A percentile compares a stretch with the other conserved stretches of the same genome.
These are phyloP conservation scores for Pediacus dermestoides DNA, from an alignment of 2,888 invertebrate species.

Conservation along the genomic window DNA sequence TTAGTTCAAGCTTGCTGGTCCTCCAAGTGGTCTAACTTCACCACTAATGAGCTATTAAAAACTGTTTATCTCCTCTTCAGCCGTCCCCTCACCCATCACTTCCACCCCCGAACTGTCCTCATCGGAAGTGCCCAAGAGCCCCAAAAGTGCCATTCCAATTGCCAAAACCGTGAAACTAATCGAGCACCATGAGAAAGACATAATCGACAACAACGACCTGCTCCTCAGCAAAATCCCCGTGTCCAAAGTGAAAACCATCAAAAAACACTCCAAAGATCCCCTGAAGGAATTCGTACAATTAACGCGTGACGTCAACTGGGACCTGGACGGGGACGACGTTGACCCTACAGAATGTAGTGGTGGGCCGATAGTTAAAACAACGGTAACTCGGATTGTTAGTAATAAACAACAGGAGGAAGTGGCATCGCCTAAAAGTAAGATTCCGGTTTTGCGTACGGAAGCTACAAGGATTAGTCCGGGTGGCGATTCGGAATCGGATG, in stretches of 20 bases:
- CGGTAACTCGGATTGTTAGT: slow-evolving; percentile 41
- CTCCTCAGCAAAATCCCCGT: slow-evolving; percentile 47
- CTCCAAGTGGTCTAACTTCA: too few relatives aligned
- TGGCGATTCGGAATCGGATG: slow-evolving; percentile 50
- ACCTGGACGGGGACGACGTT: slow-evolving; percentile 37
- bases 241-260: slow-evolving; percentile 51
- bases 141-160: slow-evolving; percentile 6
- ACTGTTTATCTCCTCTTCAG: too few relatives aligned
- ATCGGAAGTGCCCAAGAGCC: too few relatives aligned
- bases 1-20: too few relatives aligned
- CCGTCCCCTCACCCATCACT: too few relatives aligned
- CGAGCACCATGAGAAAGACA: slow-evolving; percentile 27
- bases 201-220: slow-evolving; percentile 37
- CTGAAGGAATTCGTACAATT: slow-evolving; percentile 48
- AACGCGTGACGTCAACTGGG: slow-evolving; percentile 49
- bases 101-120: too few relatives aligned
- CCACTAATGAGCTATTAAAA: too few relatives aligned
- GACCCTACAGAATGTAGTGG: slow-evolving; percentile 24
- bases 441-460: slow-evolving; percentile 49
- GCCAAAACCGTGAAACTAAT: background rate
- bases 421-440: slow-evolving; percentile 43
- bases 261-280: slow-evolving; percentile 52
- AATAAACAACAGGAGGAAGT: slow-evolving; percentile 23
- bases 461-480: slow-evolving; percentile 40
- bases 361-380: slow-evolving; percentile 46